Base-by-base conservation (phyloP, 1,140 invertebrate genomes). In the Ips typographus region DNA sequence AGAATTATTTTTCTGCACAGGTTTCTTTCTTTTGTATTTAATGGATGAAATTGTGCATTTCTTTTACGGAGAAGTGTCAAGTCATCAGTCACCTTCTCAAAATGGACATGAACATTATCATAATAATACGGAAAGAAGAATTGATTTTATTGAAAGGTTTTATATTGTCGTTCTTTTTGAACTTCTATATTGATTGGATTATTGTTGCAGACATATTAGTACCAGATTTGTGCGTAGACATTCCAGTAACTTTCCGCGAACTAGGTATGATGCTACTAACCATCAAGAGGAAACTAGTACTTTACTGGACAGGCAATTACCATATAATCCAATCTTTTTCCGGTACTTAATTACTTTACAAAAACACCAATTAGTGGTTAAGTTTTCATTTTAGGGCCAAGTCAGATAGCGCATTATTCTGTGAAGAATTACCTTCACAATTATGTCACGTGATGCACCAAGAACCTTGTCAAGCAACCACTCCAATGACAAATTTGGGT, bases 11-110 rank as follows among this genome's bases (percentile, higher is more conserved):
- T 84, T 92, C 43, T 92, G 90, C 72, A 78, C 82, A 8, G 93
- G 93, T 1, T 94, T 94, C 78, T 92, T 94, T 63, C 71, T 92
- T 0, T 85, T 94, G 0, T 94, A 94, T 74, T 80, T 92, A 8
- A 81, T 93, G 5, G 93, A 94, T 76, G 92, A 94, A 77, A 79
- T 89, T 8, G 86, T 90, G 2, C 88, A 90, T 78, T 84, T 84
- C 68, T 85, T 88, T 68, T 87, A 86, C 68, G 84, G 83, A 5
- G 79, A 79, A 5, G 60, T 58, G 1, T 71, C 73, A 1, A 76
- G 64, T 7, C 61, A 68, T 42, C 4, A 42, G 42, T 44, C 7
- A 65, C 1, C 8, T 22, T 22, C 22, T 22, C 22, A 22, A 22
- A 22, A 57, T 65, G 56, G 37, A 40, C 36, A 66, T 5, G 3